Conservation (phyloP, 1,140 invertebrate species). For the Papilio glaucus region DNA sequence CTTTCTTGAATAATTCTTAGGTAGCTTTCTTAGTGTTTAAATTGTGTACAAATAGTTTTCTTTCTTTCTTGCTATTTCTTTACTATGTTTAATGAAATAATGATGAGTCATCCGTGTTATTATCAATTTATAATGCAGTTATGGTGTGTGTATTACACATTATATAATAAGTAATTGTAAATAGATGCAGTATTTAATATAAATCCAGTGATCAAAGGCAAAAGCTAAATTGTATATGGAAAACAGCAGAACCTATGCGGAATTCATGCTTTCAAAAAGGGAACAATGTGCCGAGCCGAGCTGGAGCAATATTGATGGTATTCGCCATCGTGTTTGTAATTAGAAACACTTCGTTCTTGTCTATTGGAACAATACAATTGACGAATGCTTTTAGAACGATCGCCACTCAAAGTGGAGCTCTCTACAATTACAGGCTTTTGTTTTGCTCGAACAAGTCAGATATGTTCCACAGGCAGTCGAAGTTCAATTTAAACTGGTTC, state of each 20-base stretch:
- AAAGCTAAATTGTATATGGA: conserved; percentile 9
- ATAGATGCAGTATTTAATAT: too few species aligned
- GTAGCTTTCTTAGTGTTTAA: too few species aligned
- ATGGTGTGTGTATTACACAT: too few species aligned
- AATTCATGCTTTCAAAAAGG: conserved; percentile 13
- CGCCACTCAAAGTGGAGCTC: neutral
- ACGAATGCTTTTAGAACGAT: conserved; percentile 17
- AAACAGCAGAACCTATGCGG: neutral
- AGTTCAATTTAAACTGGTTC: conserved; percentile 6
- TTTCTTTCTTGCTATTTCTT: too few species aligned
- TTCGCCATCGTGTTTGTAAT: conserved; percentile 19
- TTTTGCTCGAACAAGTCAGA: neutral
- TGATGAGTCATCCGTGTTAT: too few species aligned
- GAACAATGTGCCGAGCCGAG: conserved; percentile 4
- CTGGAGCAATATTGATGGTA: conserved; percentile 15
- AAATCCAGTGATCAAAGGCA: conserved; percentile 1
- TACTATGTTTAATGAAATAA: too few species aligned
- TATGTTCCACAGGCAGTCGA: neutral
- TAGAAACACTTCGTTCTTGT: conserved; percentile 25
- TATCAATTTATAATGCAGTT: too few species aligned
- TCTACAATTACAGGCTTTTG: conserved; percentile 19
- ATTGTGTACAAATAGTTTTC: too few species aligned
- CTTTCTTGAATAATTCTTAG: too few species aligned
- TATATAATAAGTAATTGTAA: too few species aligned
- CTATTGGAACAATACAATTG: conserved; percentile 27